phyloP scores from a whole-genome alignment of 2,797 vertebrate genomes.

The Hydrocynus forskahlii region DNA sequence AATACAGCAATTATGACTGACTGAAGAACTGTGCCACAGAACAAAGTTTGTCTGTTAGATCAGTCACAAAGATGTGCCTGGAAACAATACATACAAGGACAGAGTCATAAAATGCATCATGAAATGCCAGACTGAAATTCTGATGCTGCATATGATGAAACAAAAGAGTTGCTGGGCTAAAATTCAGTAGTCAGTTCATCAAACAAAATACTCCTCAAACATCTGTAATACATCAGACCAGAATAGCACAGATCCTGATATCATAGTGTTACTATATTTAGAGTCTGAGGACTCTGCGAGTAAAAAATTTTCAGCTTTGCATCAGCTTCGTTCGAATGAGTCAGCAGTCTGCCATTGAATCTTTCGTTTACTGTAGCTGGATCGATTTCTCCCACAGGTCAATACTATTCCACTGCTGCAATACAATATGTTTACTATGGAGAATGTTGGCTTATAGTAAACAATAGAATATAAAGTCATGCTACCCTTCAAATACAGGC shows the following conservation, averaged over 20 bases:
- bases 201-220: not conserved
- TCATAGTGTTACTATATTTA: constrained; percentile 5
- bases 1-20: no score
- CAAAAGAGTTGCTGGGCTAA: not conserved
- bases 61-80: no score
- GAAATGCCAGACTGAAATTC: not conserved
- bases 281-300: not conserved
- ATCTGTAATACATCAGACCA: not conserved
- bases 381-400: not conserved
- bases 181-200: not conserved
- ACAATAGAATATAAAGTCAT: not conserved
- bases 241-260: not conserved
- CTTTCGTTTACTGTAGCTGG: not conserved
- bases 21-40: not conserved
- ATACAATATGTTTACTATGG: not conserved
- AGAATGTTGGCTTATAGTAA: not conserved
- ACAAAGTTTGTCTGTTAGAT: not conserved
- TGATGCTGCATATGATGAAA: not conserved
- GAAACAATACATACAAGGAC: no score
- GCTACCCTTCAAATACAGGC: not conserved
- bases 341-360: constrained; percentile 40
- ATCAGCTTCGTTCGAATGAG: constrained; percentile 43
- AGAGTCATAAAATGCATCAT: not conserved
- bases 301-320: constrained; percentile 20
- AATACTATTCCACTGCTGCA: not conserved